Evolutionary conservation across 2,888 invertebrate genomes (phyloP).

Genomic region (Hecatera dysodea): DNA sequence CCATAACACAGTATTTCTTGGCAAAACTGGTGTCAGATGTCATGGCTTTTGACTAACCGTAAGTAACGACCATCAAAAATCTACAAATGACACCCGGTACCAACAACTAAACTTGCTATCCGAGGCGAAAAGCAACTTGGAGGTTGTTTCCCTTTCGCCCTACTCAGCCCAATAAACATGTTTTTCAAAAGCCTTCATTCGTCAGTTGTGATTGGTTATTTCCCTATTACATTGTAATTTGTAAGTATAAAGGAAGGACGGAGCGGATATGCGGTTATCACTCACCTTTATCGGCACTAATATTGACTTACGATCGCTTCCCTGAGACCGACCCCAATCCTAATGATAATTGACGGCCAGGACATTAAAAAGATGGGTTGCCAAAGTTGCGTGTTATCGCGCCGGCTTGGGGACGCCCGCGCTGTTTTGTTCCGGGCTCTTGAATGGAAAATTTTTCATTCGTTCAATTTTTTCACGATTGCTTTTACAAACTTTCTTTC

Average conservation of each 20-base stretch:
- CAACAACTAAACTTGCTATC: no score
- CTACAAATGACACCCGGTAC: no score
- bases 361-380: constrained; percentile 86
- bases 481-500: constrained; percentile 72
- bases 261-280: constrained; percentile 82
- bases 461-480: constrained; percentile 69
- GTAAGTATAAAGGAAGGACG: constrained; percentile 75
- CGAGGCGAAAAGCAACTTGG: constrained; percentile 21
- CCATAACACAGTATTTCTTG: no score
- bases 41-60: no score
- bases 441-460: constrained; percentile 68
- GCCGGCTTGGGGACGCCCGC: constrained; percentile 60
- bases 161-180: constrained; percentile 52
- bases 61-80: no score
- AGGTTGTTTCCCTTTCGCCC: neutral
- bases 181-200: constrained; percentile 63
- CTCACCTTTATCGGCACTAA: constrained; percentile 89
- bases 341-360: constrained; percentile 87
- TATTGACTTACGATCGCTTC: constrained; percentile 85
- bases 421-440: constrained; percentile 65
- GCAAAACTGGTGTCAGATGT: no score
- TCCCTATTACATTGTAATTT: constrained; percentile 75
- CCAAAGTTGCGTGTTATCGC: constrained; percentile 83
- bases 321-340: constrained; percentile 77
- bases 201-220: constrained; percentile 72